Conservation (phyloP, 1,140 invertebrate species). For the Scaptomyza hsui region DNA sequence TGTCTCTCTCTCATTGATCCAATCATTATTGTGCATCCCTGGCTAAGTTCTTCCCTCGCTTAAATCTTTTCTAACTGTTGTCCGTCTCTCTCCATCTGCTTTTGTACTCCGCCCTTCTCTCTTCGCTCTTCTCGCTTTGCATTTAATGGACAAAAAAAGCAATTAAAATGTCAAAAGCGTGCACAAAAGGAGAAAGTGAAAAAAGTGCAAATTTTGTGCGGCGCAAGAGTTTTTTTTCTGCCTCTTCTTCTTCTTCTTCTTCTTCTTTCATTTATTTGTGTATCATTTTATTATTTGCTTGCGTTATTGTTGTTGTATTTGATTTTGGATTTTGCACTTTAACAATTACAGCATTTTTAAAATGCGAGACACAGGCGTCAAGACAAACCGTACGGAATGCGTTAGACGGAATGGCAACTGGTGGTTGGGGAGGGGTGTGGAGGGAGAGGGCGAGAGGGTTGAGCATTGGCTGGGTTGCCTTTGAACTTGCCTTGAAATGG, state of each 20-base stretch:
- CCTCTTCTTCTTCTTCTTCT: constrained; percentile 1
- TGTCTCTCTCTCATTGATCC: neutral
- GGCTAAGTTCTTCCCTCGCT: neutral
- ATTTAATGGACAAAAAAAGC: constrained; percentile 76
- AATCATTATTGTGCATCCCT: neutral
- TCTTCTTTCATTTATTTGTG: constrained; percentile 43
- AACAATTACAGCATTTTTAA: constrained; percentile 67
- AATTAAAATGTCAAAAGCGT: constrained; percentile 82
- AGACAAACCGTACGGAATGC: neutral
- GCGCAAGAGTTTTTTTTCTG: constrained; percentile 33
- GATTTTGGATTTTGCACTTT: constrained; percentile 57
- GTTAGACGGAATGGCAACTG: neutral
- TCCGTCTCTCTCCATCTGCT: constrained; percentile 4
- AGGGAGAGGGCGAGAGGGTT: neutral
- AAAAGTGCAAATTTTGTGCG: constrained; percentile 74
- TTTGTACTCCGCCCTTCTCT: constrained; percentile 1
- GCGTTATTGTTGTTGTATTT: neutral
- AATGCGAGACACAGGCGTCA: constrained; percentile 48
- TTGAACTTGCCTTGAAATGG: constrained; percentile 31
- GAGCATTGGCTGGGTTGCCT: constrained; percentile 16
- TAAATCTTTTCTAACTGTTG: neutral
- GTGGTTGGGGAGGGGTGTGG: neutral
- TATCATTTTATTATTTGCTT: constrained; percentile 20
- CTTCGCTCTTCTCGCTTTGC: constrained; percentile 32
- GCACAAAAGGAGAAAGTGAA: constrained; percentile 79